A percentile compares a stretch with the other conserved stretches of the same genome.
Conservation (phyloP, 2,888 invertebrate species). For the Lochmaea capreae region DNA sequence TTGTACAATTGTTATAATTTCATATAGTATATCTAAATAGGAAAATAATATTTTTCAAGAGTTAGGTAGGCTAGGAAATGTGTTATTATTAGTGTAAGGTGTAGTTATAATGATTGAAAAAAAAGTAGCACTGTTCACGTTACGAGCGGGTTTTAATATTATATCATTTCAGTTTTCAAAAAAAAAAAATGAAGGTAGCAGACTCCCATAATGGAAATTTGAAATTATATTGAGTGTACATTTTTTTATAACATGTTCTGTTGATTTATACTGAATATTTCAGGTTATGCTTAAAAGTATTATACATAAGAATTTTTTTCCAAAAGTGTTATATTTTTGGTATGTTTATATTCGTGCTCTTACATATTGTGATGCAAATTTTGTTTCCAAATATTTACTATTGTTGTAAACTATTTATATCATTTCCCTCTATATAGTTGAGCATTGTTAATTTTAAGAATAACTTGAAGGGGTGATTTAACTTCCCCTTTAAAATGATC, state of each 20-base stretch:
- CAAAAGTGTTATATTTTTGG: conserved; percentile 25
- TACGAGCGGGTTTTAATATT: conserved; percentile 21
- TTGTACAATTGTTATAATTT: conserved; percentile 67
- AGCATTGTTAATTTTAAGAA: conserved; percentile 13
- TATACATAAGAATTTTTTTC: conserved; percentile 29
- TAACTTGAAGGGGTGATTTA: no score
- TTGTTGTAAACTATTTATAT: conserved; percentile 32
- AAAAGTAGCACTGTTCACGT: conserved; percentile 52
- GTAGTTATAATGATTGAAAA: conserved; percentile 53
- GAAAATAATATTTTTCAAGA: conserved; percentile 37
- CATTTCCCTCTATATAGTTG: neutral
- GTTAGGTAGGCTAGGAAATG: conserved; percentile 58
- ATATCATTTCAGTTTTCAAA: conserved; percentile 10
- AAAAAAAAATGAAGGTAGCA: conserved; percentile 21
- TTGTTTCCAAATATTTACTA: conserved; percentile 20
- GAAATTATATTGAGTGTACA: conserved; percentile 8
- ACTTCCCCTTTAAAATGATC: neutral
- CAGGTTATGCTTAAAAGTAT: conserved; percentile 30
- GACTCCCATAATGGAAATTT: conserved; percentile 11
- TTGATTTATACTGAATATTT: conserved; percentile 24
- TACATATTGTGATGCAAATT: conserved; percentile 32
- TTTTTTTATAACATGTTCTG: conserved; percentile 11
- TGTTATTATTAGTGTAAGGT: conserved; percentile 58
- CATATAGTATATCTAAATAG: conserved; percentile 63
- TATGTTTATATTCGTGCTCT: conserved; percentile 17